phyloP scores from a whole-genome alignment of 2,888 invertebrate species.

The Metalampra italica region DNA sequence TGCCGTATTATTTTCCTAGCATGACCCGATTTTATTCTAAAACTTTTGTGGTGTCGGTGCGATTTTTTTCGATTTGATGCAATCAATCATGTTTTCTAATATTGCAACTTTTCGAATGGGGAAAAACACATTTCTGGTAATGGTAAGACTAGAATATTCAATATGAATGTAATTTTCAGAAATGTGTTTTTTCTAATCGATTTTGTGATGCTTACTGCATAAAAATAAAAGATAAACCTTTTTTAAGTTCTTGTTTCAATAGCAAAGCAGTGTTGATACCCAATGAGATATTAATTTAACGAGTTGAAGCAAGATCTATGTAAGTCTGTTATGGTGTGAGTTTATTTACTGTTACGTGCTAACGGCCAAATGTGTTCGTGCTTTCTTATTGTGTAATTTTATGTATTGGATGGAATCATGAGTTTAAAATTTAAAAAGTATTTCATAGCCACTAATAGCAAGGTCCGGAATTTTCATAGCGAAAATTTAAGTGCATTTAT shows the following conservation, averaged over 20 bases:
- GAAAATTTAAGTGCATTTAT: too few relatives aligned
- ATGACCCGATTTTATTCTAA: background rate
- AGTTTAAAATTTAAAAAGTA: too few relatives aligned
- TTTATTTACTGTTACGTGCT: constrained; percentile 16
- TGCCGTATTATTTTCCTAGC: background rate
- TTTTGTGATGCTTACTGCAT: constrained; percentile 5
- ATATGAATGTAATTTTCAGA: background rate
- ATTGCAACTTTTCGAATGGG: background rate
- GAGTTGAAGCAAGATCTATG: constrained; percentile 34
- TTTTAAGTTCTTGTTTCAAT: background rate
- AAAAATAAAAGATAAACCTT: background rate
- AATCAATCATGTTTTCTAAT: background rate
- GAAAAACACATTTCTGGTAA: background rate
- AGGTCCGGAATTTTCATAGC: too few relatives aligned
- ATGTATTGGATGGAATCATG: constrained; percentile 31
- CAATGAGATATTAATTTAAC: constrained; percentile 20
- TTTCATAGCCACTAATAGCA: too few relatives aligned
- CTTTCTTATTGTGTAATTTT: constrained; percentile 21
- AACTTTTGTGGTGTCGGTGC: background rate
- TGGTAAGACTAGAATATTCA: too few relatives aligned
- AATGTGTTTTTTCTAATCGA: background rate
- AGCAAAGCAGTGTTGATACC: background rate
- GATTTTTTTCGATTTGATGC: background rate
- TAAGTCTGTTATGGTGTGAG: constrained; percentile 31
- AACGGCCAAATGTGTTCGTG: constrained; percentile 20